A percentile compares a stretch with the other conserved stretches of the same genome.
phyloP scores from a whole-genome alignment of 2,797 vertebrate genomes.

The Sebastes flavidus region DNA sequence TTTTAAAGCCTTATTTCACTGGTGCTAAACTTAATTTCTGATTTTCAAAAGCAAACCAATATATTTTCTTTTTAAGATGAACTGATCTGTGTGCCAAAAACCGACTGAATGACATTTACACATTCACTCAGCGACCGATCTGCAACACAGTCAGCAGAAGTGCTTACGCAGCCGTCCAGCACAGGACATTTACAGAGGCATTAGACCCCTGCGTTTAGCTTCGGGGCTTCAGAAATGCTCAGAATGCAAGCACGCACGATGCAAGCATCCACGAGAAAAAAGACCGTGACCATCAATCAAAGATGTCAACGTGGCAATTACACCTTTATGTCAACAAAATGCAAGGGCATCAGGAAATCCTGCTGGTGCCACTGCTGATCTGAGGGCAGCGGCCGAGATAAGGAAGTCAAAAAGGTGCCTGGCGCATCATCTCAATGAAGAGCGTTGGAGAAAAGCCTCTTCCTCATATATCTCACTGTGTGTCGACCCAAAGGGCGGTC shows the following conservation, averaged over 20 bases:
- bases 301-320: conserved; percentile 27
- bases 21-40: background rate
- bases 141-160: conserved; percentile 33
- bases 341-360: conserved; percentile 50
- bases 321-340: conserved; percentile 40
- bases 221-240: conserved; percentile 27
- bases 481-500: conserved; percentile 46
- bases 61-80: too few species aligned
- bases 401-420: conserved; percentile 54
- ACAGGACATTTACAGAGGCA: conserved; percentile 36
- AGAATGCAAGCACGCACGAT: conserved; percentile 33
- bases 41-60: background rate
- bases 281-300: conserved; percentile 34
- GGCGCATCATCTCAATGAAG: conserved; percentile 40
- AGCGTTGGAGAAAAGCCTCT: conserved; percentile 46
- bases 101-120: conserved; percentile 26
- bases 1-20: background rate
- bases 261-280: background rate
- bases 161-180: conserved; percentile 30
- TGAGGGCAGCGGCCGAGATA: conserved; percentile 51
- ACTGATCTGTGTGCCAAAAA: background rate
- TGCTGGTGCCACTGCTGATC: conserved; percentile 46
- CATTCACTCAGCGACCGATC: conserved; percentile 31
- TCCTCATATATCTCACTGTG: conserved; percentile 44
- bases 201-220: conserved; percentile 16